Percentiles rank a stretch among this genome's conserved stretches.
Evolutionary conservation across 2,113 vertebrate species (phyloP).

Genomic region (Nerophis lumbriciformis): DNA sequence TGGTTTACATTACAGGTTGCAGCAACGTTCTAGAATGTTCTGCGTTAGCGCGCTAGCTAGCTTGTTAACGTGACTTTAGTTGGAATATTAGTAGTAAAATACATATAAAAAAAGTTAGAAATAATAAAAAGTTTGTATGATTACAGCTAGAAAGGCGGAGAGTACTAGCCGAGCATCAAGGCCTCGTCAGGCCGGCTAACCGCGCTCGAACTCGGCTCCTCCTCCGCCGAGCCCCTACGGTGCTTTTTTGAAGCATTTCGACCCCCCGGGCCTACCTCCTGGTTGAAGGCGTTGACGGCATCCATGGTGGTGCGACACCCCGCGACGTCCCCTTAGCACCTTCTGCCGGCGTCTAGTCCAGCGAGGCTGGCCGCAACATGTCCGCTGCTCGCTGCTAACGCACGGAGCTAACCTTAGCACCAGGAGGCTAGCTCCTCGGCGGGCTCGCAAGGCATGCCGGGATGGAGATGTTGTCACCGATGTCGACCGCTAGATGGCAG

Average conservation of each 20-base stretch:
- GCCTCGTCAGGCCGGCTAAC: constrained; percentile 38
- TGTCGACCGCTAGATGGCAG: background rate
- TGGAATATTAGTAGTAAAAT: too few relatives aligned
- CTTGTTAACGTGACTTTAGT: too few relatives aligned
- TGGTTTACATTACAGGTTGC: too few relatives aligned
- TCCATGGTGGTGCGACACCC: constrained; percentile 74
- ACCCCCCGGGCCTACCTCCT: constrained; percentile 72
- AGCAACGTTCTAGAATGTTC: too few relatives aligned
- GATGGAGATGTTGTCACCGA: constrained; percentile 21
- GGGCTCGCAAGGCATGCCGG: constrained; percentile 69
- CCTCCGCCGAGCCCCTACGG: background rate
- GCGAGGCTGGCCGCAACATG: constrained; percentile 72
- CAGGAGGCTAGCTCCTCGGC: constrained; percentile 43
- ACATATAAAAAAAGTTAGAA: background rate
- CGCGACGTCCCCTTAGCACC: constrained; percentile 32
- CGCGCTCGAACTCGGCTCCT: constrained; percentile 20
- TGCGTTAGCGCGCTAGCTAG: too few relatives aligned
- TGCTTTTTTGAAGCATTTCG: background rate
- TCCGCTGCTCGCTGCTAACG: constrained; percentile 70
- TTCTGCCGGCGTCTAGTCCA: constrained; percentile 48
- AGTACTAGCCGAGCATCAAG: constrained; percentile 12
- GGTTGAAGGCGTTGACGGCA: constrained; percentile 85
- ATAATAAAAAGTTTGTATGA: background rate
- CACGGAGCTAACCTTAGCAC: constrained; percentile 49
- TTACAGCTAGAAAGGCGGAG: constrained; percentile 1